Conservation (phyloP, 2,888 invertebrate species). For the Brenthis ino region DNA sequence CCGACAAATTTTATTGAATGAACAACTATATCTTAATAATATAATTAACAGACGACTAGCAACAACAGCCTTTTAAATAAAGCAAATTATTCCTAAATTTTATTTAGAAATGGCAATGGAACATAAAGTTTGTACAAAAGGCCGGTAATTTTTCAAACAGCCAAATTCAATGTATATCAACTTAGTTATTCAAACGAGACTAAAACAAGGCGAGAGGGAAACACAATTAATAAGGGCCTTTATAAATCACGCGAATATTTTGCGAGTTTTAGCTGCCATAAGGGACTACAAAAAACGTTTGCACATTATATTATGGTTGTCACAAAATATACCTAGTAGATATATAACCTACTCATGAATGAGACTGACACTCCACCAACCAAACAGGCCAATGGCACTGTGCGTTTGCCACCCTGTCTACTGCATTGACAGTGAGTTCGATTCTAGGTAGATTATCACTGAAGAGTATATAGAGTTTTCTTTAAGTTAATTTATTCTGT, state of each 20-base stretch:
- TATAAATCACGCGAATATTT: constrained; percentile 37
- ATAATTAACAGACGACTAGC: too few species aligned
- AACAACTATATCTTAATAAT: too few species aligned
- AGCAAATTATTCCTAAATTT: neutral
- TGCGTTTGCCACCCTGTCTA: too few species aligned
- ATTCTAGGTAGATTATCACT: too few species aligned
- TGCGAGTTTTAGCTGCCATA: constrained; percentile 22
- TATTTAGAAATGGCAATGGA: neutral
- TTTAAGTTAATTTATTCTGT: neutral
- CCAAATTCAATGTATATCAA: constrained; percentile 26
- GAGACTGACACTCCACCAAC: neutral
- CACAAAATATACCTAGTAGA: neutral
- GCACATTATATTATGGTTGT: constrained; percentile 4
- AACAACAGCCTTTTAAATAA: too few species aligned
- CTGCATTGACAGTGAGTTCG: too few species aligned
- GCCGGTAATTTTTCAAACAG: constrained; percentile 13
- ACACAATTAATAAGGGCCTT: constrained; percentile 33
- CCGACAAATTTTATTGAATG: too few species aligned
- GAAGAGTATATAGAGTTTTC: too few species aligned
- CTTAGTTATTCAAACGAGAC: constrained; percentile 27
- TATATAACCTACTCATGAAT: neutral
- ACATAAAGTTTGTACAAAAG: constrained; percentile 1
- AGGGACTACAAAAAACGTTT: constrained; percentile 18
- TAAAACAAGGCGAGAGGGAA: constrained; percentile 23
- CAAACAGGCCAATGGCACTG: neutral